These are phyloP conservation scores for Hyphantria cunea DNA, from an alignment of 1,140 invertebrate genomes.

Conservation along the genomic window DNA sequence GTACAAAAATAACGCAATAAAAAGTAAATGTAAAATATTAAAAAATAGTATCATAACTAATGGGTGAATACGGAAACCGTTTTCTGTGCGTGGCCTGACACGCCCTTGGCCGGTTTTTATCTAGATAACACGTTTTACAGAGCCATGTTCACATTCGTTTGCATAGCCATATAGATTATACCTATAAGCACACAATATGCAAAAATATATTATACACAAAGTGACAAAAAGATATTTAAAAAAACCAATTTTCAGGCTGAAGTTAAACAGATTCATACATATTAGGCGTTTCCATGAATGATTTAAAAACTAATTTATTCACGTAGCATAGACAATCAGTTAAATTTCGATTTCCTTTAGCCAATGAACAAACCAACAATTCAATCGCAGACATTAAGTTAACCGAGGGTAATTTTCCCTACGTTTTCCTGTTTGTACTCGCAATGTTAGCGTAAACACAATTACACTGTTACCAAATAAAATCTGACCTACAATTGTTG, in stretches of 20 bases:
- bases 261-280: neutral
- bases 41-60: too few relatives aligned
- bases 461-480: slow-evolving; percentile 17
- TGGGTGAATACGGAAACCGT: too few relatives aligned
- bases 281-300: neutral
- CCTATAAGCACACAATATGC: too few relatives aligned
- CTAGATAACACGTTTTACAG: too few relatives aligned
- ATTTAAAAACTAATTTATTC: slow-evolving; percentile 9
- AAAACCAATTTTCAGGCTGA: too few relatives aligned
- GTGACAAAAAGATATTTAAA: neutral
- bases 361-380: slow-evolving; percentile 16
- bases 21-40: too few relatives aligned
- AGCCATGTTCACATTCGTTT: too few relatives aligned
- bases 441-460: slow-evolving; percentile 13
- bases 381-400: slow-evolving; percentile 25
- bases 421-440: slow-evolving; percentile 24
- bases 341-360: slow-evolving; percentile 21
- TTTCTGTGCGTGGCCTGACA: too few relatives aligned
- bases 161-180: too few relatives aligned
- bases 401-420: slow-evolving; percentile 17
- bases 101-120: too few relatives aligned
- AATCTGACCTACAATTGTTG: slow-evolving; percentile 11
- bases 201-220: too few relatives aligned
- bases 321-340: slow-evolving; percentile 9
- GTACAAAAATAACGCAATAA: too few relatives aligned